A percentile compares a stretch with the other conserved stretches of the same genome.
phyloP scores from a whole-genome alignment of 2,113 vertebrate genomes.

The Oreochromis spilurus region DNA sequence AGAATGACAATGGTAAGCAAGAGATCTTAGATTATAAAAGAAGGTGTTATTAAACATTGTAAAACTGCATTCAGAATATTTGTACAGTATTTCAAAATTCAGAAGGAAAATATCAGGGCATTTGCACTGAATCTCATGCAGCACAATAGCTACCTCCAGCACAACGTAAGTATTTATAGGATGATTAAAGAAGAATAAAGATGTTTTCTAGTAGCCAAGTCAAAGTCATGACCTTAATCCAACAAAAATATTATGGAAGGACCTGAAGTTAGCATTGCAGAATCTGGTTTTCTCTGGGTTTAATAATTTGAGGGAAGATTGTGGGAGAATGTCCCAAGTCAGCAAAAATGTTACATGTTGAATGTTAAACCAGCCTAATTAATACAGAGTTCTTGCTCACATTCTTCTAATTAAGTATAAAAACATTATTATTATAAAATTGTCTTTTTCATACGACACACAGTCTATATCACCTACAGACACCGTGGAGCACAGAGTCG shows the following conservation, averaged over 20 bases:
- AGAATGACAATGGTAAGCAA: constrained; percentile 78
- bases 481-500: background rate
- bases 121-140: background rate
- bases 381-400: background rate
- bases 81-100: background rate
- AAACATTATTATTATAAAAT: background rate
- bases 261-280: background rate
- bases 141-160: background rate
- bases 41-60: background rate
- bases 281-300: background rate
- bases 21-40: background rate
- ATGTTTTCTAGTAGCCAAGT: background rate
- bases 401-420: background rate
- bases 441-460: background rate
- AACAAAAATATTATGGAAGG: background rate
- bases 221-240: background rate
- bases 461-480: background rate
- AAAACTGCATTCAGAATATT: background rate
- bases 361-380: background rate
- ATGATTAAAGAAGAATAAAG: background rate
- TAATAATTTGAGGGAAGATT: background rate
- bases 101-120: background rate
- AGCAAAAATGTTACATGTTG: background rate
- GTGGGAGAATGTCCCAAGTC: background rate
- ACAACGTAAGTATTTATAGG: background rate